Evolutionary conservation across 2,113 vertebrate genomes (phyloP), one percentile per base, ranked within the genome.

Genomic region (Caranx melampygus): DNA sequence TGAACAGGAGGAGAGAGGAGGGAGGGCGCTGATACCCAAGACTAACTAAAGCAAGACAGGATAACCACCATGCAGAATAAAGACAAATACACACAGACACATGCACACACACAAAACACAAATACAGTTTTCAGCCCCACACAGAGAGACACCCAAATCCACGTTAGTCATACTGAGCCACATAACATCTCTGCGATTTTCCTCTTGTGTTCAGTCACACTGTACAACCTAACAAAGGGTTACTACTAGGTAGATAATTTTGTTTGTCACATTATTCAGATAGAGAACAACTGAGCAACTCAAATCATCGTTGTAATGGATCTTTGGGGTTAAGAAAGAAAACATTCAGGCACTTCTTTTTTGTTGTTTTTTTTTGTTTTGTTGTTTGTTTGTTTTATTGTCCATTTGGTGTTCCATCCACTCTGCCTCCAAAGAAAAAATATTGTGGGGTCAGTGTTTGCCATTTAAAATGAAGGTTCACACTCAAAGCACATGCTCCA

Each of bases 381-480:
- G 26, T 26, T 8, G 47, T 60, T 16, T 31, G 34, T 26, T 8
- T 54, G 10, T 40, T n/a, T 34, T n/a, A 14, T 68, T 0, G 2
- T 78, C 60, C 37, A 9, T n/a, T 75, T 72, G 3, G 16, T 49
- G 75, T 69, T 80, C 42, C 54, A 33, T 68, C 34, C 42, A 69
- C 16, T 69, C 54, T 57, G 37, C 37, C 42, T 65, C 3, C 61
- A 45, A 69, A 67, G 15, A 54, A 83, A 57, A 35, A 45, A 57
- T 37, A 52, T 35, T 77, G 33, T 45, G 40, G 14, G 5, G 9
- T 14, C 37, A 35, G 62, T 49, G 14, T 82, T 75, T 67, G 40
- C 26, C 13, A 15, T 81, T 81, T 66, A 34, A 88, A 87, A 81
- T 81, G 73, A 90, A 88, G 71, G 65, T 40, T 80, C 65, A 59